Conservation (phyloP, 2,113 vertebrate species). For the Podiceps cristatus region DNA sequence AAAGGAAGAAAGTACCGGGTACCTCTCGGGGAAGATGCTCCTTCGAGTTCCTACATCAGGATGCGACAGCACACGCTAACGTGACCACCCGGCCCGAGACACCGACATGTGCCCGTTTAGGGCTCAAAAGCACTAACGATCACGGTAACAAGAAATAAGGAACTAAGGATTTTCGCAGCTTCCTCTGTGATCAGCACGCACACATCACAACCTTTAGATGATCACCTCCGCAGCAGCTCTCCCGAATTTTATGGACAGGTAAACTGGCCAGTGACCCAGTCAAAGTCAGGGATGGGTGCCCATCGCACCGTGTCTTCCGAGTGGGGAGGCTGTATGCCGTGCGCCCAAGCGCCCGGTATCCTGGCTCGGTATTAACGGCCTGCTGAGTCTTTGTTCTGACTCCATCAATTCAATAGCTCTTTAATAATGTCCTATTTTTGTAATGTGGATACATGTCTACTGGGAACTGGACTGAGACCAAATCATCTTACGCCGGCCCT, state of each 20-base stretch:
- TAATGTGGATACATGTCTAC: background rate
- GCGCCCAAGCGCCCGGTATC: rapidly evolving
- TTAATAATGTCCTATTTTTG: background rate
- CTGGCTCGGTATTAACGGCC: background rate
- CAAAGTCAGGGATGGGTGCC: background rate
- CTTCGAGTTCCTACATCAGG: background rate
- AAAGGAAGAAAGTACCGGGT: background rate
- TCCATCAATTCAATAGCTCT: background rate
- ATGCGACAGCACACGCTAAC: rapidly evolving
- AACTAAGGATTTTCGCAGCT: background rate
- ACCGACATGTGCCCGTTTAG: rapidly evolving
- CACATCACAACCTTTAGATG: background rate
- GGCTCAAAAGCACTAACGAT: background rate
- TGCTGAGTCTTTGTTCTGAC: background rate
- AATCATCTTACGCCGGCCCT: background rate
- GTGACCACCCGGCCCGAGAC: background rate
- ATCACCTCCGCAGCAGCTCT: background rate
- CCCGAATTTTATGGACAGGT: background rate
- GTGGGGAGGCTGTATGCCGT: background rate
- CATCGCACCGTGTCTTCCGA: background rate
- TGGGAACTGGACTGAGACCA: background rate
- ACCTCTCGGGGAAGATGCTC: background rate
- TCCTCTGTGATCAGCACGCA: background rate
- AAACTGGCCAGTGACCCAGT: background rate
- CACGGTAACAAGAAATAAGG: background rate